Evolutionary conservation across 2,888 invertebrate species (phyloP), one percentile per base, ranked within the genome.

Genomic region (Megastigmus dorsalis): DNA sequence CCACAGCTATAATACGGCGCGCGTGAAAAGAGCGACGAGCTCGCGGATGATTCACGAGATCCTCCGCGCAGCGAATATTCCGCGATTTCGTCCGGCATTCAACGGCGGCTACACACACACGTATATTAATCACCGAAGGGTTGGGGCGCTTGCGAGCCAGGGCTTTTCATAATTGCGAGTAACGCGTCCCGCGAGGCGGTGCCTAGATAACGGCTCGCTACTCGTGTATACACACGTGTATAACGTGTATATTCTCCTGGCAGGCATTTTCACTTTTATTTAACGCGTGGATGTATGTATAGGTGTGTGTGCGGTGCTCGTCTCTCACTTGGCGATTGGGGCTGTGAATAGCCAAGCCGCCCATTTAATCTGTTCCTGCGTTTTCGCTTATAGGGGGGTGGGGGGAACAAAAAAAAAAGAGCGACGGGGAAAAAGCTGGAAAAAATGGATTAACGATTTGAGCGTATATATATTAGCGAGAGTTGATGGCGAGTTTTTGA

Each of bases 61-160:
- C n/a, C n/a, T n/a, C n/a, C n/a, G n/a, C n/a, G n/a, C n/a, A n/a
- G n/a, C n/a, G n/a, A n/a, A n/a, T n/a, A n/a, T n/a, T 13, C 5
- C 23, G 57, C 20, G 43, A 43, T 15, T 43, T 43, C 43, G 15
- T 43, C 54, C 28, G 6, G 9, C 50, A n/a, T 2, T 9, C n/a
- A 6, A 9, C 43, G 30, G n/a, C 5, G 36, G n/a, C n/a, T n/a
- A n/a, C n/a, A n/a, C n/a, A n/a, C n/a, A n/a, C n/a, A 15, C 57
- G 26, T 63, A n/a, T n/a, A 63, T 63, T 63, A 63, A 63, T 63
- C 63, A 63, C 63, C 13, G 38, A 48, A 63, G 20, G 45, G 30
- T 2, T n/a, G n/a, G n/a, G n/a, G n/a, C n/a, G n/a, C n/a, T n/a
- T n/a, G 9, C n/a, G 10, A 18, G n/a, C 28, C 26, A 28, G 43